Evolutionary conservation across 2,888 invertebrate species (phyloP).

Genomic region (Drosophila pseudotalamancana): DNA sequence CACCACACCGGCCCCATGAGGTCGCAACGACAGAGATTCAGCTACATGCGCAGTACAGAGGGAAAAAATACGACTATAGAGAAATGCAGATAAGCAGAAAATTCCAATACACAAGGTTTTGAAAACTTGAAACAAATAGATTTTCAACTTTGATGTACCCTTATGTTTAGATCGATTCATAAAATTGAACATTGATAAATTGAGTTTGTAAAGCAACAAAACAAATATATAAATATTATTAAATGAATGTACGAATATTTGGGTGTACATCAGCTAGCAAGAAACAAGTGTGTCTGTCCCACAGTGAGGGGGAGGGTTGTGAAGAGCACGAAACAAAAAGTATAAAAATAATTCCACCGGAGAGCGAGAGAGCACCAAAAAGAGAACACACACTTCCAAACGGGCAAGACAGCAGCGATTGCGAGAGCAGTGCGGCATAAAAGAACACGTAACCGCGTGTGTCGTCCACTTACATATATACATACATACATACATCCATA

Average conservation of each 20-base stretch:
- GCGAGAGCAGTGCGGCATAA: constrained; percentile 54
- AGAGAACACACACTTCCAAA: constrained; percentile 31
- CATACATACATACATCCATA: constrained; percentile 19
- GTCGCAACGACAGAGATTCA: constrained; percentile 48
- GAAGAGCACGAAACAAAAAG: constrained; percentile 63
- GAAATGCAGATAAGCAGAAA: constrained; percentile 59
- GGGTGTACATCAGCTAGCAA: constrained; percentile 12
- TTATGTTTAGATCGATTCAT: too few relatives aligned
- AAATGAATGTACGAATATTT: not conserved
- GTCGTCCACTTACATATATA: constrained; percentile 45
- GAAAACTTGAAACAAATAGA: constrained; percentile 13
- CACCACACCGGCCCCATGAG: constrained; percentile 76
- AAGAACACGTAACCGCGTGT: constrained; percentile 63
- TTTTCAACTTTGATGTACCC: constrained; percentile 9
- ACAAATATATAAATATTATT: constrained; percentile 7
- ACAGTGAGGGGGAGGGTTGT: constrained; percentile 39
- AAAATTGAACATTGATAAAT: constrained; percentile 8
- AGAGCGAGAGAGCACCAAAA: constrained; percentile 24
- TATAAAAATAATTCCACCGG: constrained; percentile 69
- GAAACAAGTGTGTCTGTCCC: constrained; percentile 53
- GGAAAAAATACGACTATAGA: constrained; percentile 50
- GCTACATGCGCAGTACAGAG: constrained; percentile 52
- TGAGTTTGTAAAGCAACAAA: not conserved
- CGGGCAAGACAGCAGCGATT: constrained; percentile 25
- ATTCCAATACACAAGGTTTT: constrained; percentile 48